Evolutionary conservation across 2,888 invertebrate species (phyloP).

Genomic region (Drosophila differens): DNA sequence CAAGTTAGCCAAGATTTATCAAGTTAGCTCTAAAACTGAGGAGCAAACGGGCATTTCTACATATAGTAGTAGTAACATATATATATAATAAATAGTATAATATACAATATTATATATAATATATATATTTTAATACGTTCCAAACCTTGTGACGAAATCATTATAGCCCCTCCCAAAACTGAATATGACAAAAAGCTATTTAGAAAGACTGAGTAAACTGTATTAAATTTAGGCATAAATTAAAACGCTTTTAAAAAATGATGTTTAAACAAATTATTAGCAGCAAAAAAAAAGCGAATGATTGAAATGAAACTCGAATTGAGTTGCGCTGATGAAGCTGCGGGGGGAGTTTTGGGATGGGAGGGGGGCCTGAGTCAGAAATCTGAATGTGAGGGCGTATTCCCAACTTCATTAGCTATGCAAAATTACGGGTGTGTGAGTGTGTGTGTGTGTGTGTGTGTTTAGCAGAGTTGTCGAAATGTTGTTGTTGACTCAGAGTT

Average conservation of each 20-base stretch:
- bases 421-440: slow-evolving; percentile 21
- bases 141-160: neutral
- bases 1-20: neutral
- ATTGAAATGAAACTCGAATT: slow-evolving; percentile 20
- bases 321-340: neutral
- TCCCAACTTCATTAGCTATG: slow-evolving; percentile 51
- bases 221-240: slow-evolving; percentile 54
- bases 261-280: slow-evolving; percentile 67
- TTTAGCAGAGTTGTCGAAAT: slow-evolving; percentile 2
- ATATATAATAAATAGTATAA: neutral
- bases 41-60: neutral
- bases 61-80: neutral
- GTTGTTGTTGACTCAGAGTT: slow-evolving; percentile 31
- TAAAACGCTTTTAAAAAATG: slow-evolving; percentile 39
- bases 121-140: neutral
- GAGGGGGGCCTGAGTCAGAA: slow-evolving; percentile 5
- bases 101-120: too few relatives aligned
- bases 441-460: neutral
- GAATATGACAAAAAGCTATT: neutral
- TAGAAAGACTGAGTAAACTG: slow-evolving; percentile 6
- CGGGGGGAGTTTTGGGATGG: neutral
- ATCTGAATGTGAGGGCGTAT: slow-evolving; percentile 33
- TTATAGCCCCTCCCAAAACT: neutral
- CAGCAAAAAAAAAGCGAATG: slow-evolving; percentile 40
- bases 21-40: neutral